phyloP scores from a whole-genome alignment of 1,140 invertebrate genomes.

The Aporrectodea caliginosa region DNA sequence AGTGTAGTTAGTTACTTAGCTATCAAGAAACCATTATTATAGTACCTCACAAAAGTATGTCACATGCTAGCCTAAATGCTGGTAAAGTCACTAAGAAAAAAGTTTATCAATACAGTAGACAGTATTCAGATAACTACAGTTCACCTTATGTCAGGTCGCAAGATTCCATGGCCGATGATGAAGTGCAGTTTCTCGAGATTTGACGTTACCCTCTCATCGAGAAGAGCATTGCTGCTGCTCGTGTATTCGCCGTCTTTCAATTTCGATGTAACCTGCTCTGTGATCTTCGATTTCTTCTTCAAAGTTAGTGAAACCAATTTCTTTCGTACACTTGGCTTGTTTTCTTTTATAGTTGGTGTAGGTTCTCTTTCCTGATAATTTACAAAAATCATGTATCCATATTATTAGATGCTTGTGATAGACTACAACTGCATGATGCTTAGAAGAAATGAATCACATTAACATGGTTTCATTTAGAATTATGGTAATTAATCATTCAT shows the following conservation, averaged over 20 bases:
- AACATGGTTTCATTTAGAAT: no score
- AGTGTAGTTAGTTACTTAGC: no score
- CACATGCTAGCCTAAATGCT: no score
- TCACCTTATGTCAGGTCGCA: conserved; percentile 17
- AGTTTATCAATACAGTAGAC: no score
- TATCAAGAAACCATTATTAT: no score
- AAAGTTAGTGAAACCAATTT: conserved; percentile 25
- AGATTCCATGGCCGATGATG: conserved; percentile 73
- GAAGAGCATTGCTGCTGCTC: conserved; percentile 71
- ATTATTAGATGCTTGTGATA: no score
- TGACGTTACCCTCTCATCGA: conserved; percentile 91
- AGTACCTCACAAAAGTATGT: no score
- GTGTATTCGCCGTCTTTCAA: conserved; percentile 57
- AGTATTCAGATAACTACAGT: background rate
- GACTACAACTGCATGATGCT: no score
- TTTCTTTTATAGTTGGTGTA: conserved; percentile 56
- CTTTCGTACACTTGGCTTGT: conserved; percentile 2
- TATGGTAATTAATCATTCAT: no score
- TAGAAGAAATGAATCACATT: no score
- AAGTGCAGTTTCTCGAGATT: conserved; percentile 98
- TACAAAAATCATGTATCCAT: no score
- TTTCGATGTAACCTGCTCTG: conserved; percentile 25
- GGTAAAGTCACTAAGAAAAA: no score
- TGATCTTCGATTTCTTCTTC: conserved; percentile 20
- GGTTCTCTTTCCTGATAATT: conserved; percentile 47